Conservation (phyloP, 2,888 invertebrate species). For the Platycheirus rosarum region DNA sequence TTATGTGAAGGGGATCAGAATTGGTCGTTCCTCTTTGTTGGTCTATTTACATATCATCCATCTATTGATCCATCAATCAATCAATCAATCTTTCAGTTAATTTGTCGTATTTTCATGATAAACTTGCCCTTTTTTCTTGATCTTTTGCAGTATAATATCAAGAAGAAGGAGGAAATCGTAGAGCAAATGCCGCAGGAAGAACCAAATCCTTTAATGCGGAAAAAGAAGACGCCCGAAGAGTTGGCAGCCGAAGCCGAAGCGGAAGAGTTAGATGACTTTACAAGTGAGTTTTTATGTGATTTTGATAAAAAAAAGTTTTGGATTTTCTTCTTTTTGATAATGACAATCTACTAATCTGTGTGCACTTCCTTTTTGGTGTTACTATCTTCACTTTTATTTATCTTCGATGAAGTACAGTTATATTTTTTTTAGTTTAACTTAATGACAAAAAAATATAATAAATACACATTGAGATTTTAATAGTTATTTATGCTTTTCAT, state of each 20-base stretch:
- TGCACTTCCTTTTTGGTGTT: slow-evolving; percentile 49
- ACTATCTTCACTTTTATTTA: slow-evolving; percentile 39
- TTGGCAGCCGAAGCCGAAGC: slow-evolving; percentile 98
- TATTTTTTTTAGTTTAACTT: background rate
- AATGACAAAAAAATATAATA: background rate
- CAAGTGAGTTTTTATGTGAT: slow-evolving; percentile 88
- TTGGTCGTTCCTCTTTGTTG: slow-evolving; percentile 6
- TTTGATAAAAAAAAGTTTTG: slow-evolving; percentile 85
- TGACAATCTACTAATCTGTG: slow-evolving; percentile 51
- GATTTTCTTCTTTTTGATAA: slow-evolving; percentile 9
- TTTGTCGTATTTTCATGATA: slow-evolving; percentile 33
- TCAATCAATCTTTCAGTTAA: slow-evolving; percentile 34
- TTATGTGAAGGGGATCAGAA: slow-evolving; percentile 12
- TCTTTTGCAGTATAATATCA: slow-evolving; percentile 96
- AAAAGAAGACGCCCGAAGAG: slow-evolving; percentile 99
- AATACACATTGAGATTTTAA: slow-evolving; percentile 1
- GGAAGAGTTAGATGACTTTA: slow-evolving; percentile 97
- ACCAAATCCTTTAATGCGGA: slow-evolving; percentile 97
- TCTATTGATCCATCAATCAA: slow-evolving; percentile 20
- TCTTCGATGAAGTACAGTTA: slow-evolving; percentile 16
- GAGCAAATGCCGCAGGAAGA: slow-evolving; percentile 92
- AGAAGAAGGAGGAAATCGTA: slow-evolving; percentile 97
- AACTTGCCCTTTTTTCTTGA: slow-evolving; percentile 45
- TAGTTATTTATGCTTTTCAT: no score
- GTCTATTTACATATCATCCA: slow-evolving; percentile 23